phyloP scores from a whole-genome alignment of 2,888 invertebrate species.

The Hyposoter didymator region DNA sequence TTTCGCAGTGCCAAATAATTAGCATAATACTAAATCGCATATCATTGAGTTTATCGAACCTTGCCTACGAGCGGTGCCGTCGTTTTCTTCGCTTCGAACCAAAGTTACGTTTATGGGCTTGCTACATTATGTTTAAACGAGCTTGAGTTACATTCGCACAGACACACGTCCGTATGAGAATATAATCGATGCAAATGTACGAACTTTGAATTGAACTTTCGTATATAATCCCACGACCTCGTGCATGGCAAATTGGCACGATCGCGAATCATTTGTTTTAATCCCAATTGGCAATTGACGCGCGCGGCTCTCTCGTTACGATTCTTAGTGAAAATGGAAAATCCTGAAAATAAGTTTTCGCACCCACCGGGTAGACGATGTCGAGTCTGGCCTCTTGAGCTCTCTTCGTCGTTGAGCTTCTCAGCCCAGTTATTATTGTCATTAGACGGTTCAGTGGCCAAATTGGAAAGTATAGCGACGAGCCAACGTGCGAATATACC shows the following conservation, averaged over 20 bases:
- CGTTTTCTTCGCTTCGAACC: constrained; percentile 38
- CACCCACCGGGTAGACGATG: too few species aligned
- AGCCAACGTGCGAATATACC: constrained; percentile 29
- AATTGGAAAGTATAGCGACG: constrained; percentile 34
- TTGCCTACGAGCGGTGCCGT: not conserved
- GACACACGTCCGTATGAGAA: not conserved
- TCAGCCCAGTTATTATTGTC: not conserved
- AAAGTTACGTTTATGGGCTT: constrained; percentile 31
- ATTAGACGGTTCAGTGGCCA: constrained; percentile 13
- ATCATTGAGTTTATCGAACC: constrained; percentile 66
- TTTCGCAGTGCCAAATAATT: constrained; percentile 61
- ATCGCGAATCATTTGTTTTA: constrained; percentile 54
- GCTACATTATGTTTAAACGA: constrained; percentile 41
- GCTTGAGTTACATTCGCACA: constrained; percentile 2
- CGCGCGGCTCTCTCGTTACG: not conserved
- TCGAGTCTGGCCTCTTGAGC: not conserved
- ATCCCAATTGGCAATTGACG: constrained; percentile 27
- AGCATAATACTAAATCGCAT: constrained; percentile 68
- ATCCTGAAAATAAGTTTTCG: too few species aligned
- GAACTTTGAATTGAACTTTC: constrained; percentile 52
- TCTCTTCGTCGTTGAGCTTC: constrained; percentile 21
- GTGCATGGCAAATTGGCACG: constrained; percentile 37
- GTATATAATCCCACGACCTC: constrained; percentile 62
- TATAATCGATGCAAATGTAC: constrained; percentile 27
- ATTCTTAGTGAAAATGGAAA: not conserved